Evolutionary conservation across 2,888 invertebrate genomes (phyloP), one percentile per base, ranked within the genome.

Genomic region (Cosmia pyralina): DNA sequence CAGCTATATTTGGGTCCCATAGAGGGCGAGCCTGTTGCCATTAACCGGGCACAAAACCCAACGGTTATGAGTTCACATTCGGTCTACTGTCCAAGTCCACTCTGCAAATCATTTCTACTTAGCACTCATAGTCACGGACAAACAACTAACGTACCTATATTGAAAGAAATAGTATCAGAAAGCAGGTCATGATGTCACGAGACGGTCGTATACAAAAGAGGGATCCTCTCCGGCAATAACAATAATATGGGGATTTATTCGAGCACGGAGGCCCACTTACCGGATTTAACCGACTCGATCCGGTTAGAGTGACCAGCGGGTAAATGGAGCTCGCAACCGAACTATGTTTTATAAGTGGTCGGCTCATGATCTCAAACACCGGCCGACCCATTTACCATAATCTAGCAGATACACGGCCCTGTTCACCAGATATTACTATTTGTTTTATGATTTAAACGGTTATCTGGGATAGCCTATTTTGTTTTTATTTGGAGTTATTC

Each of bases 201-300:
- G 87, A 84, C 80, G 84, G 84, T 88, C 89, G 89, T 90, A 91
- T 90, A 92, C 89, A 91, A 91, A 91, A 85, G 86, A 88, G 88
- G 87, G 88, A 86, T 90, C 86, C 87, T 77, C 78, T 67, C 72
- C 58, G 91, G 90, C 93, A 92, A 94, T 95, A 93, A 93, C 92
- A 91, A 92, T 93, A 93, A 93, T 92, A 91, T 88, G 87, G 88
- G 92, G 91, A 92, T 92, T 92, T 94, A 93, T 93, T 91, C 87
- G 90, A 90, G 90, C 93, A 88, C 89, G 92, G 90, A 91, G 92
- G 88, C 88, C 90, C 90, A 91, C 93, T 93, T 94, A 92, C 91
- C 89, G 93, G 93, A 90, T 92, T 92, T 92, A 92, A 88, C 89
- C 88, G 90, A 89, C 79, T 81, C 85, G 87, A 86, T 87, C 88